phyloP scores from a whole-genome alignment of 2,888 invertebrate species.

The Mallateleia sp. region DNA sequence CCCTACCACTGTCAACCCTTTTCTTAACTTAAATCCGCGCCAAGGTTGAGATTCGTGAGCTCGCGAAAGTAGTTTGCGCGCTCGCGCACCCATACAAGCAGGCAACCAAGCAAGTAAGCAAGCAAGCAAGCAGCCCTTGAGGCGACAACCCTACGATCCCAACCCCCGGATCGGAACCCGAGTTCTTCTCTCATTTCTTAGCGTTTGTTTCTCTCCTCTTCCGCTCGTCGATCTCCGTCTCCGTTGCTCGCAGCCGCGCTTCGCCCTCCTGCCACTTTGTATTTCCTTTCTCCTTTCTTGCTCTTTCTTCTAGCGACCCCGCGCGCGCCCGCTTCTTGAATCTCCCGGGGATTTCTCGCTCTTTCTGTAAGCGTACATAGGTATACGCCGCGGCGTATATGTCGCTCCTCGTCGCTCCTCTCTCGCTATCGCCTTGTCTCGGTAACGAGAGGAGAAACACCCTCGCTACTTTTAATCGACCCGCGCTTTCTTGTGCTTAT shows the following conservation, averaged over 20 bases:
- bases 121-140: constrained; percentile 72
- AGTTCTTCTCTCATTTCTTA: constrained; percentile 79
- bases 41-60: constrained; percentile 88
- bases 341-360: constrained; percentile 81
- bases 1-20: constrained; percentile 85
- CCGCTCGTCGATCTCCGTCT: constrained; percentile 70
- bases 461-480: constrained; percentile 90
- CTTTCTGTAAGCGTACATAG: constrained; percentile 80
- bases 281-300: constrained; percentile 79
- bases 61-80: constrained; percentile 59
- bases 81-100: constrained; percentile 68
- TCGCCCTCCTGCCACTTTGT: constrained; percentile 78
- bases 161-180: constrained; percentile 80
- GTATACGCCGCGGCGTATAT: constrained; percentile 76
- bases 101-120: constrained; percentile 52
- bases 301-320: constrained; percentile 78
- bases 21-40: constrained; percentile 88
- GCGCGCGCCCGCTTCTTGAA: constrained; percentile 73
- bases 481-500: constrained; percentile 90
- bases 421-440: constrained; percentile 83
- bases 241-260: constrained; percentile 66
- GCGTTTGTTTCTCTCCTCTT: constrained; percentile 81
- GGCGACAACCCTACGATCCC: constrained; percentile 79
- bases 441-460: constrained; percentile 90
- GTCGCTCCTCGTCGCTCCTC: constrained; percentile 77